These are phyloP conservation scores for Arbacia lixula DNA, from an alignment of 53 echinoderm and acorn worm species.

Conservation along the genomic window DNA sequence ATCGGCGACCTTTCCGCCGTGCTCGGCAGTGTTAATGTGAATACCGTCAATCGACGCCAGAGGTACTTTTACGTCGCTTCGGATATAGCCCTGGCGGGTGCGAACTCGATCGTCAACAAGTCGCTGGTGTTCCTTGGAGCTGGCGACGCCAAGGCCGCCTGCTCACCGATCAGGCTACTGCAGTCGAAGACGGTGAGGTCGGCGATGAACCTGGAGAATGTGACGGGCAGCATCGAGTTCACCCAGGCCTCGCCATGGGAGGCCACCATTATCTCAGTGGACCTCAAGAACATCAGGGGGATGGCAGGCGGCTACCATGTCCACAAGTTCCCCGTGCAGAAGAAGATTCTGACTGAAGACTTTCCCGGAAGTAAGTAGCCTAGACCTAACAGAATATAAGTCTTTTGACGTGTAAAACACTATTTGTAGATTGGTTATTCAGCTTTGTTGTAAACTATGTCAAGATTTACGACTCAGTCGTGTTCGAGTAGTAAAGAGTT, in stretches of 20 bases:
- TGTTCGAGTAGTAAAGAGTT: no score
- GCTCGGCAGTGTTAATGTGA: conserved; percentile 69
- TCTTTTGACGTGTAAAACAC: no score
- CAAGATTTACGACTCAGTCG: no score
- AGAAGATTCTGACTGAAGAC: conserved; percentile 58
- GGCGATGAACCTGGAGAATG: conserved; percentile 67
- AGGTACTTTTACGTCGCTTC: conserved; percentile 71
- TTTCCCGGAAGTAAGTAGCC: conserved; percentile 50
- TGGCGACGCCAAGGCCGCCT: conserved; percentile 41
- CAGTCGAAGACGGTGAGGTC: conserved; percentile 69
- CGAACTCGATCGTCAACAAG: conserved; percentile 67
- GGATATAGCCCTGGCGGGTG: conserved; percentile 74
- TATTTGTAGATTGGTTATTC: no score
- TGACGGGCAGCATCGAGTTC: conserved; percentile 70
- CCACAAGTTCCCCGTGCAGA: conserved; percentile 82
- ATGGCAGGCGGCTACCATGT: conserved; percentile 88
- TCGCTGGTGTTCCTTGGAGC: conserved; percentile 72
- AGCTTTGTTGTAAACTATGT: no score
- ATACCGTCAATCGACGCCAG: conserved; percentile 57
- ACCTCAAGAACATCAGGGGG: conserved; percentile 64
- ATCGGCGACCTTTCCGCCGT: conserved; percentile 72
- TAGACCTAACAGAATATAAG: no score
- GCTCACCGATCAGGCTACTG: conserved; percentile 63
- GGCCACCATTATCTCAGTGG: conserved; percentile 60
- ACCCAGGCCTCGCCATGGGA: conserved; percentile 82